These are phyloP conservation scores for Gymnobelideus leadbeateri DNA, from an alignment of 2,113 vertebrate genomes.

Conservation along the genomic window DNA sequence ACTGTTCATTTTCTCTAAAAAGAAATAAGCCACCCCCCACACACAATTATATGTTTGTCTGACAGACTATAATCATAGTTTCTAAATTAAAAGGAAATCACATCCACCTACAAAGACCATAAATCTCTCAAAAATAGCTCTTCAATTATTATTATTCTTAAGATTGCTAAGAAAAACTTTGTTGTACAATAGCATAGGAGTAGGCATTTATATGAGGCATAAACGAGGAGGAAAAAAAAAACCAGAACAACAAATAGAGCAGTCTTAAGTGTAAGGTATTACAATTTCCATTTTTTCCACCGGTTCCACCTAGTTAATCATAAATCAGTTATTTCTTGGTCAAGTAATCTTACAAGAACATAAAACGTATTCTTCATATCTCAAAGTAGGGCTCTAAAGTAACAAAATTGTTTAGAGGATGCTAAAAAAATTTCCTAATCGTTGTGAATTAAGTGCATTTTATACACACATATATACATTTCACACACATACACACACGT, in stretches of 20 bases:
- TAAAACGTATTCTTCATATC: background rate
- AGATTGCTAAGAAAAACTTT: constrained; percentile 56
- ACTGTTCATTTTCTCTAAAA: constrained; percentile 45
- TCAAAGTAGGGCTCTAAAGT: background rate
- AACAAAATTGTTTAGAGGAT: background rate
- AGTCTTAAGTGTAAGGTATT: constrained; percentile 2
- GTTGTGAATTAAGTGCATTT: background rate
- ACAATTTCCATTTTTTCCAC: constrained; percentile 34
- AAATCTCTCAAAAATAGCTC: constrained; percentile 48
- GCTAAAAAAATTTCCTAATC: background rate
- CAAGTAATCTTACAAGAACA: constrained; percentile 15
- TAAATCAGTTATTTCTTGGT: constrained; percentile 27
- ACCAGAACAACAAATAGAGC: constrained; percentile 27
- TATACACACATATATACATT: no score
- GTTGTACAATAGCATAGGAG: constrained; percentile 42
- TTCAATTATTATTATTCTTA: constrained; percentile 54
- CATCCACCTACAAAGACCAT: background rate
- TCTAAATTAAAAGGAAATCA: constrained; percentile 59
- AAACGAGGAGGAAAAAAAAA: constrained; percentile 22
- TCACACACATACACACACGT: no score
- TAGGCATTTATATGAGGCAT: background rate
- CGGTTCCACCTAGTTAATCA: constrained; percentile 16
- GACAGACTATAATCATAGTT: constrained; percentile 52
- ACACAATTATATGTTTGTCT: constrained; percentile 25
- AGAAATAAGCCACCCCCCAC: constrained; percentile 37